Percentiles rank a stretch among this genome's conserved stretches.
Conservation (phyloP, 2,113 vertebrate genomes). For the Prietella phreatophila region DNA sequence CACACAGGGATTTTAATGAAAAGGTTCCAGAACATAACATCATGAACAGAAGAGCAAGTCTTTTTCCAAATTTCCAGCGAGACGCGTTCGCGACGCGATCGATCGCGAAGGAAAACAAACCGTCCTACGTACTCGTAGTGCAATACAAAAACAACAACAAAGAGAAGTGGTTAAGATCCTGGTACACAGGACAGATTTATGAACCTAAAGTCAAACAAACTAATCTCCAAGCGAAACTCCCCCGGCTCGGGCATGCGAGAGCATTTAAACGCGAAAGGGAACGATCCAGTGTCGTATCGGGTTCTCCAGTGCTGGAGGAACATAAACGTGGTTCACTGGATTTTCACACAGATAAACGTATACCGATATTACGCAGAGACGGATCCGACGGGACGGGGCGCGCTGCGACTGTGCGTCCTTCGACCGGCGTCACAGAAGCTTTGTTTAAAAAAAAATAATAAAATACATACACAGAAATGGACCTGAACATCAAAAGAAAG, state of each 20-base stretch:
- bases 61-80: constrained; percentile 4
- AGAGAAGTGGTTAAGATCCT: constrained; percentile 6
- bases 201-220: background rate
- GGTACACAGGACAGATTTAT: constrained; percentile 2
- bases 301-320: background rate
- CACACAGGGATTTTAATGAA: constrained; percentile 65
- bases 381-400: constrained; percentile 2
- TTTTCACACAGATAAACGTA: constrained; percentile 5
- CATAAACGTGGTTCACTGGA: background rate
- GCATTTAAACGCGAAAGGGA: constrained; percentile 10
- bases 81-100: constrained; percentile 24
- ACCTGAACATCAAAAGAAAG: background rate
- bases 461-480: constrained; percentile 37
- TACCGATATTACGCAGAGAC: constrained; percentile 17
- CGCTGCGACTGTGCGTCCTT: background rate
- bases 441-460: constrained; percentile 32
- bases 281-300: constrained; percentile 23
- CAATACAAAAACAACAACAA: background rate
- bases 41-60: constrained; percentile 53
- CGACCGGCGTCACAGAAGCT: constrained; percentile 38
- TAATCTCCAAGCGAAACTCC: constrained; percentile 4
- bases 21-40: constrained; percentile 64
- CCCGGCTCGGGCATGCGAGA: constrained; percentile 28
- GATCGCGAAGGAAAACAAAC: constrained; percentile 9
- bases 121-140: background rate